phyloP scores from a whole-genome alignment of 1,140 invertebrate species.

The Eupeodes corollae region DNA sequence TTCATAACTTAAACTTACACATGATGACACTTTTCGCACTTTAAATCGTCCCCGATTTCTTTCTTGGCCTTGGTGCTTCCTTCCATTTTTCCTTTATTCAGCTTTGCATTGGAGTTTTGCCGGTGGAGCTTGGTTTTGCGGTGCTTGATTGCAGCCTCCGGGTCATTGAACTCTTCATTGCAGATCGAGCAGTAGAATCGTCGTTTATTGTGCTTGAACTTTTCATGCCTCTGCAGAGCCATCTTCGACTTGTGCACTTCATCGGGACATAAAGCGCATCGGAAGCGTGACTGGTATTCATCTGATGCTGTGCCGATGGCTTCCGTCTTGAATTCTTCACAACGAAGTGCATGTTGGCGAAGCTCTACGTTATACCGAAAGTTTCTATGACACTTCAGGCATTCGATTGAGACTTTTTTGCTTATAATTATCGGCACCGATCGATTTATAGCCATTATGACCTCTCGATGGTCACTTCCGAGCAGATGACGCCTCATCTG shows the following conservation, averaged over 20 bases:
- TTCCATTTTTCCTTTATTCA: neutral
- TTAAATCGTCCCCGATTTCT: conserved; percentile 11
- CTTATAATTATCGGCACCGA: conserved; percentile 69
- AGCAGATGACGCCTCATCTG: conserved; percentile 59
- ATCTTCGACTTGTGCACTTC: conserved; percentile 45
- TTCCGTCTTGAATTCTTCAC: neutral
- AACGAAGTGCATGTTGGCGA: conserved; percentile 48
- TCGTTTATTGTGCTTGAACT: conserved; percentile 42
- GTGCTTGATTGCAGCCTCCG: conserved; percentile 53
- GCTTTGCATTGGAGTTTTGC: conserved; percentile 11
- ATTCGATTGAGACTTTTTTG: conserved; percentile 50
- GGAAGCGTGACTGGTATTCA: conserved; percentile 50
- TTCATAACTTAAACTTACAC: conserved; percentile 7
- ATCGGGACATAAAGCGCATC: conserved; percentile 46
- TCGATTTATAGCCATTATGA: conserved; percentile 59
- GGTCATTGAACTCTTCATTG: conserved; percentile 47
- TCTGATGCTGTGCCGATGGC: conserved; percentile 44
- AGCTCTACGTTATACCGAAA: conserved; percentile 62
- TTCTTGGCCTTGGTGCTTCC: neutral
- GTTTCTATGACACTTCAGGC: conserved; percentile 46
- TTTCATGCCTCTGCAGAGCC: conserved; percentile 54
- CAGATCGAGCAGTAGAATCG: conserved; percentile 58
- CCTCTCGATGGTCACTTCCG: conserved; percentile 53
- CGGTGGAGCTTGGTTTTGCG: conserved; percentile 47
- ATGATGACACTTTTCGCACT: conserved; percentile 49